phyloP scores from a whole-genome alignment of 2,888 invertebrate genomes.

The Phyto melanocephala region DNA sequence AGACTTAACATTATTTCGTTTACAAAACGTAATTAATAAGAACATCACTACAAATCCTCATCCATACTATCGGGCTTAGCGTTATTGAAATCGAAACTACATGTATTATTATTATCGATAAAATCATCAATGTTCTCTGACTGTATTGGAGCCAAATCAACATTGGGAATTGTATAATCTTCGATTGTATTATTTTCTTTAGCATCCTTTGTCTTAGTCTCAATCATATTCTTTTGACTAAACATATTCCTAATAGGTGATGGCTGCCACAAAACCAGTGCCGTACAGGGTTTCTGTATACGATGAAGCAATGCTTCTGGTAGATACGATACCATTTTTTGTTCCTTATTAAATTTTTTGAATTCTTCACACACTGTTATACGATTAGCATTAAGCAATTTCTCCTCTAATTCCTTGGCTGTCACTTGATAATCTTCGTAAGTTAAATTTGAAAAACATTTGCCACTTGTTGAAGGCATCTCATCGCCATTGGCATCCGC shows the following conservation, averaged over 20 bases:
- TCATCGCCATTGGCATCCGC: conserved; percentile 67
- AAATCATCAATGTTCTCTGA: conserved; percentile 68
- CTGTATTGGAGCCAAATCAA: conserved; percentile 48
- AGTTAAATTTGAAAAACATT: conserved; percentile 68
- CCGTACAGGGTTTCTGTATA: conserved; percentile 87
- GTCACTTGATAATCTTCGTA: conserved; percentile 75
- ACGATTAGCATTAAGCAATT: conserved; percentile 80
- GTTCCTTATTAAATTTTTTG: conserved; percentile 79
- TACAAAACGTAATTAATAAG: conserved; percentile 13
- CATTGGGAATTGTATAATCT: conserved; percentile 44
- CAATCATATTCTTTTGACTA: conserved; percentile 18
- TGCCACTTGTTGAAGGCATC: conserved; percentile 71
- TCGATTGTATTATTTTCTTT: conserved; percentile 33
- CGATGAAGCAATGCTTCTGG: conserved; percentile 84
- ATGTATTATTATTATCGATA: conserved; percentile 76
- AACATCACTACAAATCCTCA: conserved; percentile 74
- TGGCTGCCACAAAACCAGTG: conserved; percentile 90
- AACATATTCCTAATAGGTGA: conserved; percentile 80
- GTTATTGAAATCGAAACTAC: conserved; percentile 79
- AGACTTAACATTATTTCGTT: conserved; percentile 29
- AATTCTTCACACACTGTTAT: conserved; percentile 86
- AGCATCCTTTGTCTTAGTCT: neutral
- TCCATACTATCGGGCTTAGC: conserved; percentile 74
- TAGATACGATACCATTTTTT: conserved; percentile 82
- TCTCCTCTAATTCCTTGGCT: conserved; percentile 76